Evolutionary conservation across 30 jellyfish, hydroid and myxozoan genomes (phyloP), one percentile per base, ranked within the genome.

Genomic region (Rhopilema esculentum): DNA sequence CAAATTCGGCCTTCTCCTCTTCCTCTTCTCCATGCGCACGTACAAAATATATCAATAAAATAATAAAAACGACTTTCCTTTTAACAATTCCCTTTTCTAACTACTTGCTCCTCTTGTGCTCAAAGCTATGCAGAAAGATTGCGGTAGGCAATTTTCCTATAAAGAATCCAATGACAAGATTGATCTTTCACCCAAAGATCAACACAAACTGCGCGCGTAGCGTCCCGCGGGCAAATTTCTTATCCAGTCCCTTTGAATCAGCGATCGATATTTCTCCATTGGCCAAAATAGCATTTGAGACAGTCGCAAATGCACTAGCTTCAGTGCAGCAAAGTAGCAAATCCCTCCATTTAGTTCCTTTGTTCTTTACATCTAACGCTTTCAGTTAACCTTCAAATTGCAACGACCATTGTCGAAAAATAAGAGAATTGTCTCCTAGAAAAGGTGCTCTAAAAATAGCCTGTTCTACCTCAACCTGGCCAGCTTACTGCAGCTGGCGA

Each of bases 371-470:
- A n/a, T n/a, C n/a, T n/a, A n/a, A n/a, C n/a, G n/a, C n/a, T n/a
- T n/a, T n/a, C n/a, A n/a, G n/a, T n/a, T n/a, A n/a, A n/a, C n/a
- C n/a, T n/a, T n/a, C n/a, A n/a, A n/a, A n/a, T n/a, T n/a, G n/a
- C n/a, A n/a, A n/a, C n/a, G n/a, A n/a, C n/a, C n/a, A n/a, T n/a
- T n/a, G n/a, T n/a, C n/a, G n/a, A n/a, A n/a, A n/a, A n/a, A n/a
- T n/a, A n/a, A n/a, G n/a, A n/a, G n/a, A n/a, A n/a, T n/a, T n/a
- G n/a, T n/a, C n/a, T n/a, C n/a, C 81, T 70, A 70, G 81, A 70
- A 70, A 70, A 70, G 81, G 81, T 70, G 81, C 70, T 31, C 81
- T 70, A 70, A 70, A 70, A 8, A 70, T 70, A 19, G 81, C 81
- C 69, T 19, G 9, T n/a, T 31, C 81, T 52, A 9, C 81, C 7